Evolutionary conservation across 2,888 invertebrate species (phyloP).

Genomic region (Halocaridina rubra): DNA sequence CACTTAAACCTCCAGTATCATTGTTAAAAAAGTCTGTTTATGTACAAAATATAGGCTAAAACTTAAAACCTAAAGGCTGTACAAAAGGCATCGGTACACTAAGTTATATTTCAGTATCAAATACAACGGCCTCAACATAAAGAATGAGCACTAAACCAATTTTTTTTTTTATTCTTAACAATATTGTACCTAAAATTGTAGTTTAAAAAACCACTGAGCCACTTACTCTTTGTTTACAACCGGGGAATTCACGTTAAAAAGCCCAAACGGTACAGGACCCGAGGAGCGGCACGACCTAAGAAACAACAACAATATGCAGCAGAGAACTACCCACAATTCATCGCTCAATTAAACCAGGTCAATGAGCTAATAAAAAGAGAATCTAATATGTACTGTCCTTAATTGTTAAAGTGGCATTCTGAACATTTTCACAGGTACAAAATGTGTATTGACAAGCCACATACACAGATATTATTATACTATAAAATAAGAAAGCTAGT

Average conservation of each 20-base stretch:
- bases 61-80: conserved; percentile 64
- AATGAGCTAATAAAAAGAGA: too few relatives aligned
- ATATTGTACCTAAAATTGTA: conserved; percentile 61
- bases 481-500: background rate
- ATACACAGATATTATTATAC: background rate
- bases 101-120: conserved; percentile 63
- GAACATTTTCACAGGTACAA: too few relatives aligned
- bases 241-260: conserved; percentile 57
- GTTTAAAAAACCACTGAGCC: conserved; percentile 60
- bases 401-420: too few relatives aligned
- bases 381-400: too few relatives aligned
- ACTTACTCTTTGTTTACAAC: conserved; percentile 56
- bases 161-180: conserved; percentile 59
- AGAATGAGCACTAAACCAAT: conserved; percentile 62
- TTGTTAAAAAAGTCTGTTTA: conserved; percentile 61
- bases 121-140: conserved; percentile 60
- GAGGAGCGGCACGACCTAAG: conserved; percentile 49
- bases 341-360: too few relatives aligned
- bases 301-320: conserved; percentile 18
- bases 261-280: conserved; percentile 57
- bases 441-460: background rate
- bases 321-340: background rate
- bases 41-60: conserved; percentile 64
- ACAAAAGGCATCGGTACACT: conserved; percentile 64
- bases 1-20: conserved; percentile 59